phyloP scores from a whole-genome alignment of 1,140 invertebrate genomes.

The Adoxophyes honmai region DNA sequence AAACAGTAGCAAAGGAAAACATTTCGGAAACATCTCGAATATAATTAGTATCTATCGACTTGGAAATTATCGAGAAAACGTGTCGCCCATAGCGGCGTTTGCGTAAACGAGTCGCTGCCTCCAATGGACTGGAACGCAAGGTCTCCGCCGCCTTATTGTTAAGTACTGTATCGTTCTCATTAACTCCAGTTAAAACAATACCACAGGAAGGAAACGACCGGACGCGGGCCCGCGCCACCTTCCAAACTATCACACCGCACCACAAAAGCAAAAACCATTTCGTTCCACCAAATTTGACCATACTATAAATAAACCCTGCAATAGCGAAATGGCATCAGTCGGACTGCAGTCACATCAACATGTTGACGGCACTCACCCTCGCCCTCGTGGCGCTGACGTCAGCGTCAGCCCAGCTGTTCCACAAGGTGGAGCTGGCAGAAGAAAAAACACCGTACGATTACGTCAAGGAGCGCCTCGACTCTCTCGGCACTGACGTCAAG shows the following conservation, averaged over 20 bases:
- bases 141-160: conserved; percentile 60
- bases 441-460: conserved; percentile 69
- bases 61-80: conserved; percentile 53
- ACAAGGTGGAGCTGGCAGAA: conserved; percentile 52
- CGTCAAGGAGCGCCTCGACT: conserved; percentile 57
- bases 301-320: conserved; percentile 70
- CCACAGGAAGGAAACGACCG: conserved; percentile 70
- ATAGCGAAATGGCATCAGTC: conserved; percentile 64
- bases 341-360: conserved; percentile 51
- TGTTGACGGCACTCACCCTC: conserved; percentile 53
- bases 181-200: conserved; percentile 71
- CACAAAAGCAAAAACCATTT: conserved; percentile 46
- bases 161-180: conserved; percentile 56
- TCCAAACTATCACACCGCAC: conserved; percentile 67
- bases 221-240: conserved; percentile 38
- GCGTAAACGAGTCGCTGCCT: conserved; percentile 51
- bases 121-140: conserved; percentile 73
- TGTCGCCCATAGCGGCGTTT: conserved; percentile 55
- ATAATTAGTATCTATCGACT: conserved; percentile 1
- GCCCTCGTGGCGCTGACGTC: conserved; percentile 31
- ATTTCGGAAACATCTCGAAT: no score
- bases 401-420: conserved; percentile 35
- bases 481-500: conserved; percentile 44
- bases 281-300: conserved; percentile 69
- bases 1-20: no score